phyloP scores from a whole-genome alignment of 2,113 vertebrate species.

The Dasyprocta punctata region DNA sequence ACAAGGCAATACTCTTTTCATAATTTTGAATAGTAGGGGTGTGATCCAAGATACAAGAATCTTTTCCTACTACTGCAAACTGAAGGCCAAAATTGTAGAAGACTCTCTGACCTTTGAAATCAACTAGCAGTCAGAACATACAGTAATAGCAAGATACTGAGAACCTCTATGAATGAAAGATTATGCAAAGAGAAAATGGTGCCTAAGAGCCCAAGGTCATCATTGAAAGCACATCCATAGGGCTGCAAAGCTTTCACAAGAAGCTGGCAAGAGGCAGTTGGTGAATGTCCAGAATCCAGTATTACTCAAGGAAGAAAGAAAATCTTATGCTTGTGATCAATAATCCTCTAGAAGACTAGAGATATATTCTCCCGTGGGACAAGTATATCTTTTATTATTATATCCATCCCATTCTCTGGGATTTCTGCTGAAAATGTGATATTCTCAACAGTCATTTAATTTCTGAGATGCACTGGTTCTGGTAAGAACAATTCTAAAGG shows the following conservation, averaged over 20 bases:
- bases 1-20: neutral
- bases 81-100: neutral
- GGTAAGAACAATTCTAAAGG: neutral
- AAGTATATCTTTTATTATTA: neutral
- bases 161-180: neutral
- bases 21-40: neutral
- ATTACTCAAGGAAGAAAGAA: neutral
- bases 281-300: neutral
- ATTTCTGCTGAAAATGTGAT: neutral
- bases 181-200: neutral
- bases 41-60: neutral
- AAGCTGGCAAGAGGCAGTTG: neutral
- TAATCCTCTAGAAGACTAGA: neutral
- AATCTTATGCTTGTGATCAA: neutral
- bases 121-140: neutral
- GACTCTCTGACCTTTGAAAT: neutral
- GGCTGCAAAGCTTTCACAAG: neutral
- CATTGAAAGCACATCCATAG: neutral
- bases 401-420: neutral
- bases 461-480: neutral
- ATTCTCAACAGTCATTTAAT: neutral
- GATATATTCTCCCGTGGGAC: neutral
- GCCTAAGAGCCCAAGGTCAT: neutral
- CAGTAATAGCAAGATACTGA: neutral
- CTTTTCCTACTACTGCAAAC: neutral